Percentiles rank a stretch among this genome's conserved stretches.
Evolutionary conservation across 2,797 vertebrate genomes (phyloP).

Genomic region (Mus spretus): DNA sequence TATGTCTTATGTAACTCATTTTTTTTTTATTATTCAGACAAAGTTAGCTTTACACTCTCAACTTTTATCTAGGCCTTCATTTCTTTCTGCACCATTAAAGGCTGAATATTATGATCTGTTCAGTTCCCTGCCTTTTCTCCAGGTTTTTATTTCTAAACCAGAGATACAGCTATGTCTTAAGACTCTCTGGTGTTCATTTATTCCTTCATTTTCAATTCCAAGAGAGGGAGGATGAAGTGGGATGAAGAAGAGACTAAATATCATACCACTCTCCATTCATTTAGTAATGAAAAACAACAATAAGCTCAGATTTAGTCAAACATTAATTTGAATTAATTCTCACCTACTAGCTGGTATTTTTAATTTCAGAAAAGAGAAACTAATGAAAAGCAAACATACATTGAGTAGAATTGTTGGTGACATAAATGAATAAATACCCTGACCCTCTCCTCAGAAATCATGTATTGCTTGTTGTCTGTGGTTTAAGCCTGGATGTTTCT

Average conservation of each 20-base stretch:
- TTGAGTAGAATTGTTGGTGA: not conserved
- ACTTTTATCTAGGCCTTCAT: not conserved
- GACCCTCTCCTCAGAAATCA: not conserved
- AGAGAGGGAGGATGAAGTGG: not conserved
- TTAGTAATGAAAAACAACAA: not conserved
- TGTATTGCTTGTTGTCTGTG: not conserved
- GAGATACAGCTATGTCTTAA: not conserved
- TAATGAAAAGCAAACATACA: conserved; percentile 25
- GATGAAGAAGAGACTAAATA: not conserved
- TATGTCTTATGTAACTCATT: not conserved
- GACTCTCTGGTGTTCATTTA: not conserved
- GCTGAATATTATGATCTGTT: not conserved
- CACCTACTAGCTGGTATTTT: not conserved
- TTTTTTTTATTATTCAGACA: conserved; percentile 14
- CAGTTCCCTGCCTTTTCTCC: not conserved
- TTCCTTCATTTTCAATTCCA: not conserved
- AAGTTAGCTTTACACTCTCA: not conserved
- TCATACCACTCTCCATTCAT: no score
- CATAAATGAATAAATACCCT: not conserved
- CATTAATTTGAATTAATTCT: not conserved
- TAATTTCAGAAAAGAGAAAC: conserved; percentile 26
- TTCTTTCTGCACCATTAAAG: not conserved
- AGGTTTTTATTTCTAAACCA: not conserved
- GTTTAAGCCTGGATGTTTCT: not conserved
- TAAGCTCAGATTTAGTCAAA: not conserved